A percentile compares a stretch with the other conserved stretches of the same genome.
Conservation (phyloP, 2,888 invertebrate species). For the Diabrotica balteata region DNA sequence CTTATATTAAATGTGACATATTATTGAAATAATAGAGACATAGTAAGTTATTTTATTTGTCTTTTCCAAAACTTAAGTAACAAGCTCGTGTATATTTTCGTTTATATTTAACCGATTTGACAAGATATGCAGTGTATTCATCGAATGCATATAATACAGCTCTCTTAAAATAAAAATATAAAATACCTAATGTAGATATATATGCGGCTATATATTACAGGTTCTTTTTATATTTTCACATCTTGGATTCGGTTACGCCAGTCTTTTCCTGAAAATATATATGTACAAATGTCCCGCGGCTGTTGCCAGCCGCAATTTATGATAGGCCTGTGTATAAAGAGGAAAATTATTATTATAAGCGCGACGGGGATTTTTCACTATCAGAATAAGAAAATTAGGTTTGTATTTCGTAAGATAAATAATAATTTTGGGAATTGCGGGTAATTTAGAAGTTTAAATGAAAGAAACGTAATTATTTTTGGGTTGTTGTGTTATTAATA, state of each 20-base stretch:
- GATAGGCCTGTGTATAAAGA: constrained; percentile 4
- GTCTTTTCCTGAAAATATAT: constrained; percentile 1
- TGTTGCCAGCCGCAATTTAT: constrained; percentile 6
- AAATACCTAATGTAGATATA: background rate
- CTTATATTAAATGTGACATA: too few species aligned
- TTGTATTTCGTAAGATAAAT: background rate
- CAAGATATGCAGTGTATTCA: too few species aligned
- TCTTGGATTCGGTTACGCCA: background rate
- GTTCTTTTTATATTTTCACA: background rate
- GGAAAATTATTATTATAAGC: constrained; percentile 9
- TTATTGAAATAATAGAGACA: too few species aligned
- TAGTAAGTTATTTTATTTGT: too few species aligned
- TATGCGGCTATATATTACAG: background rate
- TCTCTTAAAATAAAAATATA: too few species aligned
- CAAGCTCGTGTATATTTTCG: too few species aligned
- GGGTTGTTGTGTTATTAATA: too few species aligned
- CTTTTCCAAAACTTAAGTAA: too few species aligned
- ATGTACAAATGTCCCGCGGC: constrained; percentile 1
- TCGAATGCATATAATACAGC: too few species aligned
- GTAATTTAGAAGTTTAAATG: background rate
- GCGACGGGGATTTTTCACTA: constrained; percentile 7
- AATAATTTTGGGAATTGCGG: background rate
- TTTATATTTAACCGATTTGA: too few species aligned
- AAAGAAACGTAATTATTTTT: background rate
- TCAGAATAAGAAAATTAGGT: constrained; percentile 4